phyloP scores from a whole-genome alignment of 2,888 invertebrate species.

The Onthophagus sagittarius region DNA sequence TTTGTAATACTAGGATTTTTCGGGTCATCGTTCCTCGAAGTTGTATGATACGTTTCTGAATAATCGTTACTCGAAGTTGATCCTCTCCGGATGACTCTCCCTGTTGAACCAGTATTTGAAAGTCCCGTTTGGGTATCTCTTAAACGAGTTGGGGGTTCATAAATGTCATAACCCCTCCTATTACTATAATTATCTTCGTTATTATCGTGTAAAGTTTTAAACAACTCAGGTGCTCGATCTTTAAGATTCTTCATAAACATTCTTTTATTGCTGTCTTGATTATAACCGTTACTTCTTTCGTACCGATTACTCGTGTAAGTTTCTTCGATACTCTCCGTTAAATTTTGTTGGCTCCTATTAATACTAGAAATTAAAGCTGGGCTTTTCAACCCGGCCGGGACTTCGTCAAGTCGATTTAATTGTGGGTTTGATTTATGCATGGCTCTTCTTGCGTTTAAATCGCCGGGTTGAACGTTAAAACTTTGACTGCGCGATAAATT shows the following conservation, averaged over 20 bases:
- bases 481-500: slow-evolving; percentile 75
- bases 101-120: slow-evolving; percentile 46
- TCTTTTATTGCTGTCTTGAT: slow-evolving; percentile 56
- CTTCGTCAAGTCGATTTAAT: slow-evolving; percentile 65
- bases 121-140: slow-evolving; percentile 31
- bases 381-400: slow-evolving; percentile 64
- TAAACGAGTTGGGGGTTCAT: slow-evolving; percentile 48
- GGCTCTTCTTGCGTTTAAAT: slow-evolving; percentile 35
- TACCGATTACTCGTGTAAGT: slow-evolving; percentile 54
- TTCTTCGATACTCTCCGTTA: slow-evolving; percentile 56
- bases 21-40: slow-evolving; percentile 64
- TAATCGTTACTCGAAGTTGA: slow-evolving; percentile 68
- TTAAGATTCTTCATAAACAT: slow-evolving; percentile 66
- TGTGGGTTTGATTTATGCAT: slow-evolving; percentile 79
- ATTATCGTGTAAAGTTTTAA: slow-evolving; percentile 63
- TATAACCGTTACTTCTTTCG: slow-evolving; percentile 52
- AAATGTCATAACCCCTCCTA: slow-evolving; percentile 45
- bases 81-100: slow-evolving; percentile 57
- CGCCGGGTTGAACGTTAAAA: slow-evolving; percentile 73
- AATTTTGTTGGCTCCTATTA: slow-evolving; percentile 76
- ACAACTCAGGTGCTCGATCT: slow-evolving; percentile 68
- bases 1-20: slow-evolving; percentile 66
- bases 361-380: slow-evolving; percentile 84
- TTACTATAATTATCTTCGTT: slow-evolving; percentile 50
- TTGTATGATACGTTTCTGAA: slow-evolving; percentile 68